A percentile compares a stretch with the other conserved stretches of the same genome.
Conservation (phyloP, 2,113 vertebrate genomes). For the Axis porcinus region DNA sequence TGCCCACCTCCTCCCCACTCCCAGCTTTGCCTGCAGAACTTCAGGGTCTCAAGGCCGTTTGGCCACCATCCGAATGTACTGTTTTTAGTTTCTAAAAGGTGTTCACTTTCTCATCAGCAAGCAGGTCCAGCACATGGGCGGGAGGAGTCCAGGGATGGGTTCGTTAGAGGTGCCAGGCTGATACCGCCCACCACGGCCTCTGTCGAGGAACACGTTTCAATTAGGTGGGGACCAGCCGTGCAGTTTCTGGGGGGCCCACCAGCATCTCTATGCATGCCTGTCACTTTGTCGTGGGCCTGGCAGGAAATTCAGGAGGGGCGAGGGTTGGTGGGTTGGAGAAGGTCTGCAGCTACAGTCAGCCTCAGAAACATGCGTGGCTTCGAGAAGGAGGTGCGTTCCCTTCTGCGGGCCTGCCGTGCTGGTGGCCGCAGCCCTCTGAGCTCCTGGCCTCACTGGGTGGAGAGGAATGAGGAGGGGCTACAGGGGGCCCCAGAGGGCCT, state of each 20-base stretch:
- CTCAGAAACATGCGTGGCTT: accelerated
- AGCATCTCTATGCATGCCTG: background rate
- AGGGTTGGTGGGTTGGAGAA: background rate
- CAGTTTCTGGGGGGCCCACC: background rate
- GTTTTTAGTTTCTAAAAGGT: slow-evolving; percentile 39
- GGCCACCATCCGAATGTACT: background rate
- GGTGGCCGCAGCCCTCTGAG: accelerated
- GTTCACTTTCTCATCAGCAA: background rate
- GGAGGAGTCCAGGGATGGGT: slow-evolving; percentile 24
- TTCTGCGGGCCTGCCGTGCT: background rate
- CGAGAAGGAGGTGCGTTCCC: accelerated
- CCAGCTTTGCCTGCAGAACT: slow-evolving; percentile 18
- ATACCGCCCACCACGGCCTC: background rate
- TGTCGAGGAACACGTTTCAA: slow-evolving; percentile 35
- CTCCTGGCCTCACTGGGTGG: background rate
- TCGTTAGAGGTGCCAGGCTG: background rate
- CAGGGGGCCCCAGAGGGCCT: background rate
- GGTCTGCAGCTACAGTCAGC: background rate
- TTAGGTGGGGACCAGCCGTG: background rate
- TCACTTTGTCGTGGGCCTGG: background rate
- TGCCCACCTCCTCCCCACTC: accelerated
- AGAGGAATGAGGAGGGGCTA: too few relatives aligned
- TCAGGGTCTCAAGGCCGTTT: background rate
- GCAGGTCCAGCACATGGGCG: background rate
- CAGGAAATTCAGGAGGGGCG: background rate